These are phyloP conservation scores for Cisticola juncidis DNA, from an alignment of 2,113 vertebrate genomes.

Conservation along the genomic window DNA sequence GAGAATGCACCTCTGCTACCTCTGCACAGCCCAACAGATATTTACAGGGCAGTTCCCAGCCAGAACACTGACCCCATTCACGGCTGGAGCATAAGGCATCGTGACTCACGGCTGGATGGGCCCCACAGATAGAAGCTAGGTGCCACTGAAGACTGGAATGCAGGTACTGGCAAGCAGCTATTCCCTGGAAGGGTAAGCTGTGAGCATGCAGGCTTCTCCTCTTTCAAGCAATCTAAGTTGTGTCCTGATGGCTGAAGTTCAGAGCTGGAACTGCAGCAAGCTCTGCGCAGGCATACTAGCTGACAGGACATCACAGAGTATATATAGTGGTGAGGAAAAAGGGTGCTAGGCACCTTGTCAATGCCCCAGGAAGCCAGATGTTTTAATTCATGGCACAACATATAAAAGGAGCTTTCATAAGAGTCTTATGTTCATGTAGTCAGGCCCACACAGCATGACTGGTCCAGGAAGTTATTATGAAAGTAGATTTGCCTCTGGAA, in stretches of 20 bases:
- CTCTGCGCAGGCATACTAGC: neutral
- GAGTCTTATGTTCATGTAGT: conserved; percentile 11
- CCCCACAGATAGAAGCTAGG: conserved; percentile 34
- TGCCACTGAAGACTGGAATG: conserved; percentile 46
- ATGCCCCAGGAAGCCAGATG: neutral
- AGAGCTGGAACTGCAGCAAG: neutral
- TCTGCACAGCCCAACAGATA: conserved; percentile 8
- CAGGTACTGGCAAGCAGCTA: conserved; percentile 44
- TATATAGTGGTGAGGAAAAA: neutral
- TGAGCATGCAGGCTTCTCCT: neutral
- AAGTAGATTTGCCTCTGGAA: conserved; percentile 49
- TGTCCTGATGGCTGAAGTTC: conserved; percentile 9
- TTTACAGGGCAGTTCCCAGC: conserved; percentile 5
- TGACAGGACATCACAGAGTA: neutral
- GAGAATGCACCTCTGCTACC: neutral
- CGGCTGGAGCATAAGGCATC: neutral
- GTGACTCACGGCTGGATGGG: neutral
- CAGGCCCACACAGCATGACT: conserved; percentile 48
- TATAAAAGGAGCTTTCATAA: conserved; percentile 44
- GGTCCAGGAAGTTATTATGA: conserved; percentile 48
- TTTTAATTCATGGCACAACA: conserved; percentile 42
- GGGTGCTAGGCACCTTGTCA: conserved; percentile 37
- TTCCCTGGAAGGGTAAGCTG: neutral
- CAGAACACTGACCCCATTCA: conserved; percentile 48
- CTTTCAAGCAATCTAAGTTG: neutral